Evolutionary conservation across 2,888 invertebrate species (phyloP).

Genomic region (Tryphoninae sp.): DNA sequence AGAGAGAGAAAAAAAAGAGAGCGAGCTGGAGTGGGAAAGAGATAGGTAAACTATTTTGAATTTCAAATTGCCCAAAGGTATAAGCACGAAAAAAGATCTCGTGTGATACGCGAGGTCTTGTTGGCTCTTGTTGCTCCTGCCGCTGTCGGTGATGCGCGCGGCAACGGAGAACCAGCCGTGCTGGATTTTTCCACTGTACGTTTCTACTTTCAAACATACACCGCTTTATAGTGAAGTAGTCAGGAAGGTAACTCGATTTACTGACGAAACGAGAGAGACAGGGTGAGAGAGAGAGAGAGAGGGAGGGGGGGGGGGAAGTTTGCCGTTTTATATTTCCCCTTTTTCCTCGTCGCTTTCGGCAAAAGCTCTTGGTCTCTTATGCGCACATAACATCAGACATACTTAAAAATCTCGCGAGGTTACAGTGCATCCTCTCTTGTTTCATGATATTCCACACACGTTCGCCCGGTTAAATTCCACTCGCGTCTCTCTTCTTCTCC

Average conservation of each 20-base stretch:
- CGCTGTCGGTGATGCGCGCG: constrained; percentile 44
- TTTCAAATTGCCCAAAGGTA: constrained; percentile 72
- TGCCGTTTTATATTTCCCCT: constrained; percentile 43
- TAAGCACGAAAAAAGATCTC: constrained; percentile 65
- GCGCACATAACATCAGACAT: constrained; percentile 39
- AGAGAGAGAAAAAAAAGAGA: constrained; percentile 3
- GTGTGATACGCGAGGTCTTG: constrained; percentile 62
- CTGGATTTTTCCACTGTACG: constrained; percentile 45
- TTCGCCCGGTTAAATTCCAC: constrained; percentile 50
- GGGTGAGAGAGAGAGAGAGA: constrained; percentile 14
- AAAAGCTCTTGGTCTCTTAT: constrained; percentile 51
- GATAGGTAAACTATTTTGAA: constrained; percentile 75
- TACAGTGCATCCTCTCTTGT: constrained; percentile 1
- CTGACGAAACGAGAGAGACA: constrained; percentile 24
- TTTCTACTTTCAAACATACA: constrained; percentile 48
- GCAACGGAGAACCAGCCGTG: constrained; percentile 44
- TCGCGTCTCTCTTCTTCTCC: constrained; percentile 10
- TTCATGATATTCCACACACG: constrained; percentile 15
- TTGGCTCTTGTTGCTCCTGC: constrained; percentile 62
- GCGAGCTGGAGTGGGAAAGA: constrained; percentile 20
- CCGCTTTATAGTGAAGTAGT: constrained; percentile 62
- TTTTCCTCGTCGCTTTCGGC: constrained; percentile 29
- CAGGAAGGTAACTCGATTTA: constrained; percentile 52
- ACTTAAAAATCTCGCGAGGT: constrained; percentile 32
- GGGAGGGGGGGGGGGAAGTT: constrained; percentile 18